Evolutionary conservation across 2,888 invertebrate genomes (phyloP).

Genomic region (Miltochrista miniata): DNA sequence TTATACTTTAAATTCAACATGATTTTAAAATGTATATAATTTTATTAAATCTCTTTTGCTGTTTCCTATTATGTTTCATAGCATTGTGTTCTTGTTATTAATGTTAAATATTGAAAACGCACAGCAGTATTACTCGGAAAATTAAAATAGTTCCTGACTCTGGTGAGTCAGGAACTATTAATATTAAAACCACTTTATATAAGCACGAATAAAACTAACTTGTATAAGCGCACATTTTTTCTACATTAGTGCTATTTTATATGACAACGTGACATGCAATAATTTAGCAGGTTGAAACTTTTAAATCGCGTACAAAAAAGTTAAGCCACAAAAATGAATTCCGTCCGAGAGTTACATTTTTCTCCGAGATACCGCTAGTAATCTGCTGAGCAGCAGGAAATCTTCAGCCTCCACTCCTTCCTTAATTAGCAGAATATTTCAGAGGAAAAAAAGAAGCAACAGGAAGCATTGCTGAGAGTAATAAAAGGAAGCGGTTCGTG

Average conservation of each 20-base stretch:
- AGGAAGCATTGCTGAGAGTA: slow-evolving; percentile 67
- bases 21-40: no score
- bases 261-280: slow-evolving; percentile 24
- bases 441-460: slow-evolving; percentile 70
- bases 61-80: no score
- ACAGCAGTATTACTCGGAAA: no score
- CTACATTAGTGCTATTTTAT: slow-evolving; percentile 11
- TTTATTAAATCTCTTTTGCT: no score
- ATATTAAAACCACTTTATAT: no score
- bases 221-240: no score
- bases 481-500: slow-evolving; percentile 68
- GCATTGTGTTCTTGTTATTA: no score
- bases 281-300: slow-evolving; percentile 36
- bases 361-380: slow-evolving; percentile 67
- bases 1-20: no score
- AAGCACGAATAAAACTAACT: no score
- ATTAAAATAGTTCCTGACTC: no score
- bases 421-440: slow-evolving; percentile 80
- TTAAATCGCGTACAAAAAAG: slow-evolving; percentile 54
- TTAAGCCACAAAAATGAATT: slow-evolving; percentile 63
- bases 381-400: slow-evolving; percentile 77
- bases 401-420: slow-evolving; percentile 76
- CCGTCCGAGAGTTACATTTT: slow-evolving; percentile 62
- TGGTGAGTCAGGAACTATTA: no score
- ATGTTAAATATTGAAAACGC: no score